phyloP scores from a whole-genome alignment of 2,888 invertebrate species.

The Dryocosmus kuriphilus region DNA sequence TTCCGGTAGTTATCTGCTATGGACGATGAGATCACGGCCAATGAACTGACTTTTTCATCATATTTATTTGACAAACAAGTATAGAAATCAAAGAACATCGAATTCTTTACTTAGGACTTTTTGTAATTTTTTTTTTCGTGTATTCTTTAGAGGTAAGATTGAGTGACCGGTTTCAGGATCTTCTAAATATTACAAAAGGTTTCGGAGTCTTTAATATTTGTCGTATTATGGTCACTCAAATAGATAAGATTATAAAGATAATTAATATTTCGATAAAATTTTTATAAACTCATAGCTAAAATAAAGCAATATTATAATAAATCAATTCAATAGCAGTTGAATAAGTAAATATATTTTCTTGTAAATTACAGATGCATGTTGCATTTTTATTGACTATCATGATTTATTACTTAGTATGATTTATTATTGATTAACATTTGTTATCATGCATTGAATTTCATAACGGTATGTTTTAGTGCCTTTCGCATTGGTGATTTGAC shows the following conservation, averaged over 20 bases:
- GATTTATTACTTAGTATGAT: not conserved
- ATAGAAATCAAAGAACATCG: not conserved
- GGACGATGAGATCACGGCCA: not conserved
- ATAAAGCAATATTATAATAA: too few relatives aligned
- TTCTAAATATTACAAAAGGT: not conserved
- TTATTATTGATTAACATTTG: not conserved
- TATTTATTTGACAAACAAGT: conserved; percentile 19
- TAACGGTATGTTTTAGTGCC: not conserved
- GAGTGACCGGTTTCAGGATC: not conserved
- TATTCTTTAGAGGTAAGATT: not conserved
- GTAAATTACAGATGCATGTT: not conserved
- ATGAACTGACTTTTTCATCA: conserved; percentile 9
- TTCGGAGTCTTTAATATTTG: not conserved
- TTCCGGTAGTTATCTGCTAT: conserved; percentile 2
- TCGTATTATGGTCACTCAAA: not conserved
- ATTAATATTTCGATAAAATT: not conserved
- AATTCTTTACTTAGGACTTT: not conserved
- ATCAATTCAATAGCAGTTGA: too few relatives aligned
- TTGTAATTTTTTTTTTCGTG: not conserved
- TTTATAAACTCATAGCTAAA: too few relatives aligned
- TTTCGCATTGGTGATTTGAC: not conserved
- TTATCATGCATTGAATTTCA: not conserved
- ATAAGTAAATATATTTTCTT: not conserved
- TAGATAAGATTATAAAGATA: not conserved
- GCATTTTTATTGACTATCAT: not conserved